phyloP scores from a whole-genome alignment of 2,113 vertebrate species.

The Ochotona curzoniae region DNA sequence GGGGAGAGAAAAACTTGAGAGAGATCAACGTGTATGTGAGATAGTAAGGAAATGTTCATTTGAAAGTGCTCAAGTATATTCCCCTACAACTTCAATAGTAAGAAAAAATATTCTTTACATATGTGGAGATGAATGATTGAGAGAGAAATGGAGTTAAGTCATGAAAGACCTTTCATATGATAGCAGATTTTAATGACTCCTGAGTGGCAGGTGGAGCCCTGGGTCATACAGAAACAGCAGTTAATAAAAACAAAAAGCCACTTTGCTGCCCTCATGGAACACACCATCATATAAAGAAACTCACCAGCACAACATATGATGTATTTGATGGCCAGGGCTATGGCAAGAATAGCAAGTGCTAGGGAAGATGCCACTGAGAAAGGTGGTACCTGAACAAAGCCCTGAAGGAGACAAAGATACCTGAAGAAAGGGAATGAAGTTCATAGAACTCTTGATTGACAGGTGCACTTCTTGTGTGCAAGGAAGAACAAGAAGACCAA shows the following conservation, averaged over 20 bases:
- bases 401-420: background rate
- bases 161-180: background rate
- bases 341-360: background rate
- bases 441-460: background rate
- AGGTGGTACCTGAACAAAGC: background rate
- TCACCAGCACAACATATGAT: background rate
- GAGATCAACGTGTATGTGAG: background rate
- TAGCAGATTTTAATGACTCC: background rate
- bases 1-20: background rate
- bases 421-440: background rate
- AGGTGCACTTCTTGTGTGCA: background rate
- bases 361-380: background rate
- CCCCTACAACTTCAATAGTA: background rate
- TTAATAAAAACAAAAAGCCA: background rate
- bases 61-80: background rate
- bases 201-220: background rate
- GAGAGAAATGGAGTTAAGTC: background rate
- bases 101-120: background rate
- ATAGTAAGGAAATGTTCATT: background rate
- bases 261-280: background rate
- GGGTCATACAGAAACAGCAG: background rate
- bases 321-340: background rate
- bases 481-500: background rate
- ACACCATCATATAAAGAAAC: background rate
- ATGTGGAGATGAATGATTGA: background rate